These are phyloP conservation scores for Acanthopagrus latus DNA, from an alignment of 2,797 vertebrate genomes.

Conservation along the genomic window DNA sequence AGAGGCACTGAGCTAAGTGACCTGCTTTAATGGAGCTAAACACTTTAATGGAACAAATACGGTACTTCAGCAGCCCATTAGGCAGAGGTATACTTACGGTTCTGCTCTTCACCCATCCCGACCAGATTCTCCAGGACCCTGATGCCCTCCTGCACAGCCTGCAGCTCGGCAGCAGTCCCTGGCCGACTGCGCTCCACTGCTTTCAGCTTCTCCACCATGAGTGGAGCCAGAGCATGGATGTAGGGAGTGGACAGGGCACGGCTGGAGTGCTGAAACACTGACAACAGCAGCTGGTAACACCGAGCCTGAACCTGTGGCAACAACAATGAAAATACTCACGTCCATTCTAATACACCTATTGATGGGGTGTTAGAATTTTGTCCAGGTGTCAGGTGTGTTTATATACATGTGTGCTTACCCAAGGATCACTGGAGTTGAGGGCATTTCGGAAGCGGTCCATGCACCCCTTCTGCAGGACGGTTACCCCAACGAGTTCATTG, in stretches of 20 bases:
- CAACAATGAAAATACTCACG: constrained; percentile 13
- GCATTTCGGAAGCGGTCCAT: constrained; percentile 93
- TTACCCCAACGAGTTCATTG: constrained; percentile 92
- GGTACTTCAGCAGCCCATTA: constrained; percentile 43
- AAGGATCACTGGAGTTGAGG: constrained; percentile 93
- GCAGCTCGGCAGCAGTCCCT: constrained; percentile 87
- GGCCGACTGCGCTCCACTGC: constrained; percentile 91
- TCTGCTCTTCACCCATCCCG: constrained; percentile 95
- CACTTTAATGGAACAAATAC: constrained; percentile 41
- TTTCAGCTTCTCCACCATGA: constrained; percentile 96
- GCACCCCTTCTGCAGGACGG: constrained; percentile 94
- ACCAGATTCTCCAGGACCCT: constrained; percentile 96
- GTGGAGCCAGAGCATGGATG: constrained; percentile 94
- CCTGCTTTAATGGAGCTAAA: constrained; percentile 46
- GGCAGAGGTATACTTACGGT: constrained; percentile 88
- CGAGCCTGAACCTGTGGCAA: constrained; percentile 92
- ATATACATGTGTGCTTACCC: constrained; percentile 81
- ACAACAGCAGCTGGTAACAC: constrained; percentile 96
- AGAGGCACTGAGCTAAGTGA: constrained; percentile 40
- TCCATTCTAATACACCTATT: background rate
- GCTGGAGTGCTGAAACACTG: constrained; percentile 96
- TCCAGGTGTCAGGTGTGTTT: background rate
- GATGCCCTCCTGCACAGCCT: constrained; percentile 96
- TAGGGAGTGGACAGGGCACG: constrained; percentile 95
- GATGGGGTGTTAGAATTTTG: background rate